Conservation (phyloP, 1,140 invertebrate genomes). For the Charaxes varanes region DNA sequence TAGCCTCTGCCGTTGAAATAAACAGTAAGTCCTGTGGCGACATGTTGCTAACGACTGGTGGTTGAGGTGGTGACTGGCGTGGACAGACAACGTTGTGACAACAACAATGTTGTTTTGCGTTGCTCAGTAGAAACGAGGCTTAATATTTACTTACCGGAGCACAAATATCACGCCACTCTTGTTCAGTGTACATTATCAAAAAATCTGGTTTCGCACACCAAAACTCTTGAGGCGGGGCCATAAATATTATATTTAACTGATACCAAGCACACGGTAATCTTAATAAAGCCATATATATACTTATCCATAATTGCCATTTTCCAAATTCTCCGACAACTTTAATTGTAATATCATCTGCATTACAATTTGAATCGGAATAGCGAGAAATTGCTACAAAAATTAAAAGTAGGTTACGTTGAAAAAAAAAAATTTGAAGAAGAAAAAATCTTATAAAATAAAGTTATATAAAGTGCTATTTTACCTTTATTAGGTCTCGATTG, state of each 20-base stretch:
- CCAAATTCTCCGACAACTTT: conserved; percentile 80
- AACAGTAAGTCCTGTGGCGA: too few relatives aligned
- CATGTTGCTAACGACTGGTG: too few relatives aligned
- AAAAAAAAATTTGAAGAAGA: not conserved
- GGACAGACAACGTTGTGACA: too few relatives aligned
- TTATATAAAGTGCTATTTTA: not conserved
- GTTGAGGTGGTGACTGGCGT: too few relatives aligned
- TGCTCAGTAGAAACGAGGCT: not conserved
- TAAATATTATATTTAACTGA: conserved; percentile 76
- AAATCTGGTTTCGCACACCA: conserved; percentile 58
- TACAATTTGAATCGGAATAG: too few relatives aligned
- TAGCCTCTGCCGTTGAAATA: too few relatives aligned
- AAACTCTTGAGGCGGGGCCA: conserved; percentile 76
- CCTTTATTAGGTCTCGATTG: not conserved
- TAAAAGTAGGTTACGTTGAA: too few relatives aligned
- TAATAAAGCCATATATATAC: conserved; percentile 77
- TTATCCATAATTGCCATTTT: conserved; percentile 80
- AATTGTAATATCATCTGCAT: conserved; percentile 39
- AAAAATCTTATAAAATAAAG: not conserved
- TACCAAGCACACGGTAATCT: conserved; percentile 82
- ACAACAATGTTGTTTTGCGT: not conserved
- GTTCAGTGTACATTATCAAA: conserved; percentile 35
- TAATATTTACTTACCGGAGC: conserved; percentile 40
- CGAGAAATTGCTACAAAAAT: too few relatives aligned
- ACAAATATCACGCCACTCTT: conserved; percentile 56